Evolutionary conservation across 2,797 vertebrate genomes (phyloP).

Genomic region (Hipposideros larvatus): DNA sequence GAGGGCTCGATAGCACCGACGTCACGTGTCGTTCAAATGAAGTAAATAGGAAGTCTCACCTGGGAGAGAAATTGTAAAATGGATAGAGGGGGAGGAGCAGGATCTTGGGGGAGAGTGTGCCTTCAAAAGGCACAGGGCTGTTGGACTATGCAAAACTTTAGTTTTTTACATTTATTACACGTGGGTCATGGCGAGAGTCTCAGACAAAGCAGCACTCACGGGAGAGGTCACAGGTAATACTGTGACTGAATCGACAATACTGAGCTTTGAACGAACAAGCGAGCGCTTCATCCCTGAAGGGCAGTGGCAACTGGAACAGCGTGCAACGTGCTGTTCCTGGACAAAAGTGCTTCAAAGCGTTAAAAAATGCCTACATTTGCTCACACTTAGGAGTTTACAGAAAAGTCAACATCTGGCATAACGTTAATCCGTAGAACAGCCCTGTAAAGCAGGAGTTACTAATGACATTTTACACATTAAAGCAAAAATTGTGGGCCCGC

Average conservation of each 20-base stretch:
- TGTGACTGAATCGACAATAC: background rate
- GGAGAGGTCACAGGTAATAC: background rate
- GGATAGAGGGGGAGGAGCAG: background rate
- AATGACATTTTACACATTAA: background rate
- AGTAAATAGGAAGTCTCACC: background rate
- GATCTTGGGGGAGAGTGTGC: rapidly evolving
- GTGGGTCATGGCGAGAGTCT: background rate
- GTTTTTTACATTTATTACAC: background rate
- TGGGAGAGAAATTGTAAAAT: background rate
- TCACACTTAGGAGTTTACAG: background rate
- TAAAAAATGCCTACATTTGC: background rate
- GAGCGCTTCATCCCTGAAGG: background rate
- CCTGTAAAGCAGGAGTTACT: background rate
- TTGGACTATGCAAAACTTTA: background rate
- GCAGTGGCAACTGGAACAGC: background rate
- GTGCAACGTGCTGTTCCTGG: background rate
- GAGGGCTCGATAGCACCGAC: background rate
- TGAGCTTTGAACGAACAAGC: background rate
- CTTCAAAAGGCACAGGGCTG: background rate
- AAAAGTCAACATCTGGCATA: background rate
- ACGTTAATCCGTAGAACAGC: background rate
- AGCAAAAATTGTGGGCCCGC: background rate
- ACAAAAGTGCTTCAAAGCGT: background rate
- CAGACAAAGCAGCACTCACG: background rate
- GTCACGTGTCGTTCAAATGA: background rate